Evolutionary conservation across 2,888 invertebrate genomes (phyloP).

Genomic region (Achlya flavicornis): DNA sequence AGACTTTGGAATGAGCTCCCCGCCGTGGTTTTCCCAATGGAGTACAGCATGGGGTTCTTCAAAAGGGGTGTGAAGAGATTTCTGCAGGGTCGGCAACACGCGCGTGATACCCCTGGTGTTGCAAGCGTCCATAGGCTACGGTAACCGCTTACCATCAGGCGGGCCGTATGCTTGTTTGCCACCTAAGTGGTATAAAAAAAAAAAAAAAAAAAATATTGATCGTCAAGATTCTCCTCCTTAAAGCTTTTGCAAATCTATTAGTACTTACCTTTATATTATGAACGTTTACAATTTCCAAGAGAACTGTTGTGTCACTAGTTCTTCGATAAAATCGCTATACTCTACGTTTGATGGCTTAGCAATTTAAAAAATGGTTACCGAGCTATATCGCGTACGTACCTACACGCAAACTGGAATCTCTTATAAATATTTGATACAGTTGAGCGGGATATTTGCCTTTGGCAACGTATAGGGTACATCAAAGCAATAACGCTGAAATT

Average conservation of each 20-base stretch:
- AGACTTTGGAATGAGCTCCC: too few relatives aligned
- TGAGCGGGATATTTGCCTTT: constrained; percentile 62
- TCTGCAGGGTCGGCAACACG: too few relatives aligned
- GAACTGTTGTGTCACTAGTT: not conserved
- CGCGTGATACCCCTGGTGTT: too few relatives aligned
- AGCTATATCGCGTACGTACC: constrained; percentile 48
- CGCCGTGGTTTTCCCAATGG: too few relatives aligned
- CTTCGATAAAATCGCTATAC: constrained; percentile 7
- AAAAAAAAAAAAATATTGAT: too few relatives aligned
- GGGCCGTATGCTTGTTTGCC: too few relatives aligned
- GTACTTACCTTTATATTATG: not conserved
- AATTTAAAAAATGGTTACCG: constrained; percentile 54
- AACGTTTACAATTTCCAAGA: not conserved
- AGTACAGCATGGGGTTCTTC: too few relatives aligned
- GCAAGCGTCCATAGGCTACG: too few relatives aligned
- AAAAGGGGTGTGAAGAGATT: too few relatives aligned
- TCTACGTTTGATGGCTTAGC: constrained; percentile 36
- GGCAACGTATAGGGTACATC: constrained; percentile 35
- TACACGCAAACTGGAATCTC: constrained; percentile 59
- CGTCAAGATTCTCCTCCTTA: too few relatives aligned
- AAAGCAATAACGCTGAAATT: constrained; percentile 57
- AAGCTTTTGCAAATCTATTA: not conserved
- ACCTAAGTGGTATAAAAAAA: too few relatives aligned
- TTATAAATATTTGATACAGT: constrained; percentile 74
- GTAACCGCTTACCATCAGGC: too few relatives aligned